Evolutionary conservation across 2,888 invertebrate genomes (phyloP).

Genomic region (Polyploca ridens): DNA sequence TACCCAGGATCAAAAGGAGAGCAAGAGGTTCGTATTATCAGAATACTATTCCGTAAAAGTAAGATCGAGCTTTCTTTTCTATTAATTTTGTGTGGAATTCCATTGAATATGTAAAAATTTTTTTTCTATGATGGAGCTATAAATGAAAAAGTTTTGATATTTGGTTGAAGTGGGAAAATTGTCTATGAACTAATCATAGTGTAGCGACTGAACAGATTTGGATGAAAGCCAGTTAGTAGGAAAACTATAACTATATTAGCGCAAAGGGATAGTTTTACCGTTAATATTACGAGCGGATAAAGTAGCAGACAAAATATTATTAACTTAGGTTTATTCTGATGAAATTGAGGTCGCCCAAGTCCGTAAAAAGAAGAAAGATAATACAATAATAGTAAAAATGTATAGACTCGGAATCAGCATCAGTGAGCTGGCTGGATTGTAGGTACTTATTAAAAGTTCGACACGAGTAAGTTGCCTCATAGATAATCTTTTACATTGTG

Average conservation of each 20-base stretch:
- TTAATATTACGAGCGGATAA: neutral
- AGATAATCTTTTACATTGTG: conserved; percentile 28
- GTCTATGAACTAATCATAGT: neutral
- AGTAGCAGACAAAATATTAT: neutral
- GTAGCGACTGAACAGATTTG: neutral
- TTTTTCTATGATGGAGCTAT: neutral
- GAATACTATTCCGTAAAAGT: neutral
- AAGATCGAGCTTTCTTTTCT: neutral
- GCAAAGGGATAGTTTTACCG: neutral
- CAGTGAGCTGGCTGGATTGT: neutral
- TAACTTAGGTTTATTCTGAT: neutral
- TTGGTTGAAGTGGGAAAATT: too few species aligned
- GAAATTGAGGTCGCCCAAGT: neutral
- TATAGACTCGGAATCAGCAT: neutral
- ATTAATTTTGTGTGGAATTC: neutral
- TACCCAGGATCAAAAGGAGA: neutral
- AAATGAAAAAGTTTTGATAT: too few species aligned
- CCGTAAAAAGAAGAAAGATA: too few species aligned
- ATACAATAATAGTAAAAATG: neutral
- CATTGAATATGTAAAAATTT: too few species aligned
- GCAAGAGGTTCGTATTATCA: neutral
- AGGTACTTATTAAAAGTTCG: neutral
- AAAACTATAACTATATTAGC: neutral
- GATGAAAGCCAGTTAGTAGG: neutral
- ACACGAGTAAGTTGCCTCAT: conserved; percentile 17